A percentile compares a stretch with the other conserved stretches of the same genome.
Conservation (phyloP, 2,888 invertebrate species). For the Cacoxenus indagator region DNA sequence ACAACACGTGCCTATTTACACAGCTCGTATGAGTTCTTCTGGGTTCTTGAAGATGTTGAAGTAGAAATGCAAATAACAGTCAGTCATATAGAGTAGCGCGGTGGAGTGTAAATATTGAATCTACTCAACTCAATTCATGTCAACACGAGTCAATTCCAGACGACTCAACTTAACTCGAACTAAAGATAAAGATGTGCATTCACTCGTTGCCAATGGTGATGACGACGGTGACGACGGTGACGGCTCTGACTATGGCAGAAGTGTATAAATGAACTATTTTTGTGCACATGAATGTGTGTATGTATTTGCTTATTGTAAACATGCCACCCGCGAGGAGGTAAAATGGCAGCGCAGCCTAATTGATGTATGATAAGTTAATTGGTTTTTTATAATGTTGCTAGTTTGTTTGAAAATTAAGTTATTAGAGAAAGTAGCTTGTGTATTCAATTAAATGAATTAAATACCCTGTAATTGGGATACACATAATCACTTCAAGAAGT, state of each 20-base stretch:
- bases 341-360: background rate
- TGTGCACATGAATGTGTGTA: too few species aligned
- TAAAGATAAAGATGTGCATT: background rate
- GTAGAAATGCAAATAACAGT: background rate
- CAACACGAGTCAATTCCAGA: background rate
- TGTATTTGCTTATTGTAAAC: background rate
- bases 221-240: background rate
- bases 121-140: background rate
- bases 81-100: background rate
- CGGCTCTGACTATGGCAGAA: background rate
- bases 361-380: background rate
- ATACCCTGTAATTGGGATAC: too few species aligned
- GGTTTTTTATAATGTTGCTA: background rate
- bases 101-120: background rate
- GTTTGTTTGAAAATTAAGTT: background rate
- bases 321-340: background rate
- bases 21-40: background rate
- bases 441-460: too few species aligned
- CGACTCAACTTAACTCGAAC: background rate
- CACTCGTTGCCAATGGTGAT: background rate
- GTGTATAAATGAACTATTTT: background rate
- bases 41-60: background rate
- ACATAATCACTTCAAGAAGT: background rate
- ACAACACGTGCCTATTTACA: constrained; percentile 3
- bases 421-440: too few species aligned